These are phyloP conservation scores for Polyommatus iphigenia DNA, from an alignment of 2,888 invertebrate genomes.

Conservation along the genomic window DNA sequence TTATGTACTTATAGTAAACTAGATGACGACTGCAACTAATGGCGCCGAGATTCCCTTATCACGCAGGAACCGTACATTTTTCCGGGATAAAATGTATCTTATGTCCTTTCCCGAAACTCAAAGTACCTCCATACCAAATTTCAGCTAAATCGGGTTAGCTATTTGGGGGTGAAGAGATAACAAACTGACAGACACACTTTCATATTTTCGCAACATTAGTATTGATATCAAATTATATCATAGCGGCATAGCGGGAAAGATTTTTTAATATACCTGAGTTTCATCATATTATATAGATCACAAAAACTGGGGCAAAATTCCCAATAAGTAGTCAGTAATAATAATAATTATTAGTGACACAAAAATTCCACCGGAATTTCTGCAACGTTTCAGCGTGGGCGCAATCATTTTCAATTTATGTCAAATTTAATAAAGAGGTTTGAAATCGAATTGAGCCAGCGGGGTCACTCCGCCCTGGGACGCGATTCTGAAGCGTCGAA, in stretches of 20 bases:
- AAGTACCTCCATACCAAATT: too few species aligned
- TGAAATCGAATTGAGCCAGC: neutral
- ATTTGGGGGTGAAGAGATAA: too few species aligned
- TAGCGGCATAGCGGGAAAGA: neutral
- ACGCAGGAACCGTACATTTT: too few species aligned
- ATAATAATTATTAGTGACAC: neutral
- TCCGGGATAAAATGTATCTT: too few species aligned
- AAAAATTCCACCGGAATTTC: neutral
- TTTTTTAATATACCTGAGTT: neutral
- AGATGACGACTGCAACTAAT: too few species aligned
- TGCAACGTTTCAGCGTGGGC: neutral
- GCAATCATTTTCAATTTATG: conserved; percentile 15
- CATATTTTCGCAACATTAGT: too few species aligned
- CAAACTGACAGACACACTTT: too few species aligned
- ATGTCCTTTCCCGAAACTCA: too few species aligned
- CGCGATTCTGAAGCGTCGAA: neutral
- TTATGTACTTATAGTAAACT: too few species aligned
- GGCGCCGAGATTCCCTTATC: too few species aligned
- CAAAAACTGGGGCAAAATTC: neutral
- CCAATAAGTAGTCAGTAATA: neutral
- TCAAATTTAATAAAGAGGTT: conserved; percentile 3
- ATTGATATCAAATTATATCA: neutral
- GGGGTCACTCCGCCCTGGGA: neutral
- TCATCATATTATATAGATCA: neutral
- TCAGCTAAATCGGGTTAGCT: too few species aligned